Conservation (phyloP, 2,797 vertebrate genomes). For the Sebastes oblongus region DNA sequence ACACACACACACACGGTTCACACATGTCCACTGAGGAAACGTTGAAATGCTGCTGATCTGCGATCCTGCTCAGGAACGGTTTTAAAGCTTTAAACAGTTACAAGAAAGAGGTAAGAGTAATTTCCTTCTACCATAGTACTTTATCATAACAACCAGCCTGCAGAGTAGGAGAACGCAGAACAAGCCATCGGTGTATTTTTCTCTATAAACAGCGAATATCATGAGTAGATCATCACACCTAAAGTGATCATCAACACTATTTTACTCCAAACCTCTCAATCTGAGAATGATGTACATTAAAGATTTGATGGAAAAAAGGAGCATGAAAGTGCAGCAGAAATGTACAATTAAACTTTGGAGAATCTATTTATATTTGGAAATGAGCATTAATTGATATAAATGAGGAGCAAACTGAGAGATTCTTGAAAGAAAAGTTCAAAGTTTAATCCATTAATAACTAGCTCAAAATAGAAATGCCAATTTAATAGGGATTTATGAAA, state of each 20-base stretch:
- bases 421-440: neutral
- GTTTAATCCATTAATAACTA: too few species aligned
- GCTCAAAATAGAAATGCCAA: too few species aligned
- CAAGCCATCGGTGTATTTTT: neutral
- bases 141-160: neutral
- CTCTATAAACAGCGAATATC: neutral
- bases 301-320: neutral
- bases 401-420: neutral
- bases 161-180: neutral
- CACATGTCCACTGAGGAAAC: constrained; percentile 1
- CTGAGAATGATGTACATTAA: neutral
- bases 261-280: neutral
- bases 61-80: constrained; percentile 6
- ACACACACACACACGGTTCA: neutral
- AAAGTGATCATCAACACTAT: neutral
- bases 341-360: neutral
- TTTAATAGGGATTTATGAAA: too few species aligned
- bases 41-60: constrained; percentile 28
- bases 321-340: neutral
- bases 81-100: constrained; percentile 11
- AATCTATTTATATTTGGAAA: neutral
- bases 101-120: constrained; percentile 36
- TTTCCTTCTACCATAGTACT: neutral
- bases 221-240: neutral
- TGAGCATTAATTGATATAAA: neutral